These are phyloP conservation scores for Crotophaga sulcirostris DNA, from an alignment of 2,113 vertebrate species.

Conservation along the genomic window DNA sequence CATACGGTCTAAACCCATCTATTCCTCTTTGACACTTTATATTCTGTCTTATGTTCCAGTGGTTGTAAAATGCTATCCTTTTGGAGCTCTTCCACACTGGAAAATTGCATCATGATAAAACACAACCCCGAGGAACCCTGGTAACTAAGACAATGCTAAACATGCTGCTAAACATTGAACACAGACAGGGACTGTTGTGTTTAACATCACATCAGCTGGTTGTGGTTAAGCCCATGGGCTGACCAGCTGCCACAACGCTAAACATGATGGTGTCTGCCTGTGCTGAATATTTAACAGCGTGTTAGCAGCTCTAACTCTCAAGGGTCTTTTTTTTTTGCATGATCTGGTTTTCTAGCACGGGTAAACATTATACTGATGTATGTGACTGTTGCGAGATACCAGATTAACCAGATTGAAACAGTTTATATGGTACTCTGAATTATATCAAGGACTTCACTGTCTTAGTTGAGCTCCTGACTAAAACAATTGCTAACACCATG, in stretches of 20 bases:
- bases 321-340: not conserved
- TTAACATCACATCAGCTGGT: conserved; percentile 60
- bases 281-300: not conserved
- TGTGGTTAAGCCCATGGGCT: conserved; percentile 59
- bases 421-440: not conserved
- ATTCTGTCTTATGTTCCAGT: not conserved
- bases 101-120: conserved; percentile 62
- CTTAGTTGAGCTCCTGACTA: not conserved
- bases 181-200: conserved; percentile 35
- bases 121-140: conserved; percentile 32
- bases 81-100: conserved; percentile 48
- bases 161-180: conserved; percentile 48
- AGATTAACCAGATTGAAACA: not conserved
- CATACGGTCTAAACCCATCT: not conserved
- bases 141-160: conserved; percentile 67
- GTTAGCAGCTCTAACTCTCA: conserved; percentile 2
- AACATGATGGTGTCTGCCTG: not conserved
- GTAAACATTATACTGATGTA: not conserved
- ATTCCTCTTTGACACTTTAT: not conserved
- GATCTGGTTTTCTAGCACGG: not conserved
- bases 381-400: not conserved
- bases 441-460: not conserved
- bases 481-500: not conserved
- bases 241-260: conserved; percentile 39
- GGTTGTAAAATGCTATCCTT: conserved; percentile 30